Evolutionary conservation across 2,113 vertebrate species (phyloP).

Genomic region (Bos indicus): DNA sequence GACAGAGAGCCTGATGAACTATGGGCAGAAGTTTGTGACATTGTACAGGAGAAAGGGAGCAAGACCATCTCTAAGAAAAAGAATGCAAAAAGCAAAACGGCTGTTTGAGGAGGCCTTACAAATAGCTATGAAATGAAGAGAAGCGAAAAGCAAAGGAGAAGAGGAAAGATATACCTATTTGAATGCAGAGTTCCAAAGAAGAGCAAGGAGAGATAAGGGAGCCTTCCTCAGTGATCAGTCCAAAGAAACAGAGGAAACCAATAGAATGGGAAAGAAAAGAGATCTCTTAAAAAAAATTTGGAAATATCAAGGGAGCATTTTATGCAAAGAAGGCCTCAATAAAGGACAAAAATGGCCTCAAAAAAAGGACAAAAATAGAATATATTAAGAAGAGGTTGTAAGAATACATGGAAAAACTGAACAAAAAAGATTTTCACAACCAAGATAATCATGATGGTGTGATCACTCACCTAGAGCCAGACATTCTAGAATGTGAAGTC

Average conservation of each 20-base stretch:
- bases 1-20: not conserved
- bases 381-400: not conserved
- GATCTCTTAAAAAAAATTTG: not conserved
- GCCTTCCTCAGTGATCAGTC: not conserved
- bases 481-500: not conserved
- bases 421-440: rapidly evolving
- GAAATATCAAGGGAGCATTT: not conserved
- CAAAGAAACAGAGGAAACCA: not conserved
- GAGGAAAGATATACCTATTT: not conserved
- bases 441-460: not conserved
- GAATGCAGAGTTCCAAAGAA: not conserved
- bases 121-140: not conserved
- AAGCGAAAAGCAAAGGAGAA: not conserved
- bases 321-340: not conserved
- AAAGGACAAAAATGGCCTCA: not conserved
- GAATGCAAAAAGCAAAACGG: not conserved
- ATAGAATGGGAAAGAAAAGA: not conserved
- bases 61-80: not conserved
- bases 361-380: not conserved
- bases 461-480: not conserved
- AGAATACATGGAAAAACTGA: not conserved
- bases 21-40: not conserved
- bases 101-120: not conserved
- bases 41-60: not conserved
- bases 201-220: not conserved